Conservation (phyloP, 2,113 vertebrate genomes). For the Bettongia penicillata region DNA sequence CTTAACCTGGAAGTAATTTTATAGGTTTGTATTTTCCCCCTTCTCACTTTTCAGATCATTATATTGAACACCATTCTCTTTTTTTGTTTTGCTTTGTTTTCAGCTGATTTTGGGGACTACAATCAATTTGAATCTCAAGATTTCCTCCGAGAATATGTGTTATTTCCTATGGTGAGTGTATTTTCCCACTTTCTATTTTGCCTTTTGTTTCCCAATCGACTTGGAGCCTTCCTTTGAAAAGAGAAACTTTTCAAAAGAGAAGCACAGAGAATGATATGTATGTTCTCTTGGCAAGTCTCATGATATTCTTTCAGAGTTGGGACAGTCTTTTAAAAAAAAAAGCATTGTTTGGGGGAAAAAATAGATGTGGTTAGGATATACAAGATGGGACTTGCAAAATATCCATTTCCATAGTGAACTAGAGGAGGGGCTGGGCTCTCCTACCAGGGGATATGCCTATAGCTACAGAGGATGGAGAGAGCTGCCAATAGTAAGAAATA, state of each 20-base stretch:
- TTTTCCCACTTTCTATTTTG: constrained; percentile 36
- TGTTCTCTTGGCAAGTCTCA: not conserved
- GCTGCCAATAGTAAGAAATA: rapidly evolving
- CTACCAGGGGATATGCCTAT: constrained; percentile 17
- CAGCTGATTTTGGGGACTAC: constrained; percentile 97
- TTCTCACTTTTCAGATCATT: not conserved
- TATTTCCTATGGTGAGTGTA: constrained; percentile 96
- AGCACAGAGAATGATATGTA: not conserved
- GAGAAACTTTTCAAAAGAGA: not conserved
- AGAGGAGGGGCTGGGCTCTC: not conserved
- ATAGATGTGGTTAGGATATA: not conserved
- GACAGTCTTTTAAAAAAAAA: not conserved
- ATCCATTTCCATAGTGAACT: not conserved
- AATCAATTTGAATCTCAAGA: constrained; percentile 95
- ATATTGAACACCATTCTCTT: not conserved
- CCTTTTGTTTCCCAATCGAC: not conserved
- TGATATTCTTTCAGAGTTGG: not conserved
- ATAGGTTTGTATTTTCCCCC: not conserved
- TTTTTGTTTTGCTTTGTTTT: constrained; percentile 67
- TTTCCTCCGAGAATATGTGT: constrained; percentile 95
- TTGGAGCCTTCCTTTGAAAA: constrained; percentile 21
- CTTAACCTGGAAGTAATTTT: not conserved
- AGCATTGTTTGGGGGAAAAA: not conserved
- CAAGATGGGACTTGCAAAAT: not conserved
- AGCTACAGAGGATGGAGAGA: constrained; percentile 1